A percentile compares a stretch with the other conserved stretches of the same genome.
Conservation (phyloP, 2,888 invertebrate genomes). For the Nemotelus pantherinus region DNA sequence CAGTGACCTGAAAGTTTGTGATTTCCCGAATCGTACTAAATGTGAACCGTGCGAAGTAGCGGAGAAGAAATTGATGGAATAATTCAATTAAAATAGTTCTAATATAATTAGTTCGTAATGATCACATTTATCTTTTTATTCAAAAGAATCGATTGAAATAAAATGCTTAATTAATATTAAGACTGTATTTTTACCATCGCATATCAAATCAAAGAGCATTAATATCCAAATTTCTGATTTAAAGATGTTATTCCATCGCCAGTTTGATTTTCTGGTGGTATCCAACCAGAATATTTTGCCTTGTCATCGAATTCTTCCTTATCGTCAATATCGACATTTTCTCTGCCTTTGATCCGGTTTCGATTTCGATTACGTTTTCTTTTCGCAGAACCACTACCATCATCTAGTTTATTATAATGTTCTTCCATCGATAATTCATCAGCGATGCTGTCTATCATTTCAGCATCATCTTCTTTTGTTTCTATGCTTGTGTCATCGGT, state of each 20-base stretch:
- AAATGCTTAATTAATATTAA: no score
- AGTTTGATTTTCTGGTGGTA: conserved; percentile 78
- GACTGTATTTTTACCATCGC: no score
- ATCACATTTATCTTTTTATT: no score
- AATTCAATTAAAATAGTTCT: no score
- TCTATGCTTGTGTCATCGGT: conserved; percentile 51
- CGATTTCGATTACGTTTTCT: conserved; percentile 59
- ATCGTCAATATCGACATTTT: conserved; percentile 63
- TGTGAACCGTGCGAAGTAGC: conserved; percentile 12
- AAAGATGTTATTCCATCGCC: conserved; percentile 81
- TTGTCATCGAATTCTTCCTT: conserved; percentile 65
- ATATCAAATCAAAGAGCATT: conserved; percentile 53
- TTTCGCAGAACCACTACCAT: conserved; percentile 49
- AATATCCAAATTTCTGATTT: conserved; percentile 83
- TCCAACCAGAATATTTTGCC: conserved; percentile 80
- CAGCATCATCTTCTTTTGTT: background rate
- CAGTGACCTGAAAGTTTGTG: conserved; percentile 18
- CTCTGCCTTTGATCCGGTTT: conserved; percentile 58
- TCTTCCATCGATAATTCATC: conserved; percentile 30
- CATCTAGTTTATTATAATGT: conserved; percentile 41
- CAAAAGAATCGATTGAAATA: no score
- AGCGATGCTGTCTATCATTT: conserved; percentile 27
- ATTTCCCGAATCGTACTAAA: conserved; percentile 16
- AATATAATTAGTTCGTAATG: no score
- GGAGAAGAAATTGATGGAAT: background rate